These are phyloP conservation scores for Nymphalis urticae DNA, from an alignment of 2,888 invertebrate species.

Conservation along the genomic window DNA sequence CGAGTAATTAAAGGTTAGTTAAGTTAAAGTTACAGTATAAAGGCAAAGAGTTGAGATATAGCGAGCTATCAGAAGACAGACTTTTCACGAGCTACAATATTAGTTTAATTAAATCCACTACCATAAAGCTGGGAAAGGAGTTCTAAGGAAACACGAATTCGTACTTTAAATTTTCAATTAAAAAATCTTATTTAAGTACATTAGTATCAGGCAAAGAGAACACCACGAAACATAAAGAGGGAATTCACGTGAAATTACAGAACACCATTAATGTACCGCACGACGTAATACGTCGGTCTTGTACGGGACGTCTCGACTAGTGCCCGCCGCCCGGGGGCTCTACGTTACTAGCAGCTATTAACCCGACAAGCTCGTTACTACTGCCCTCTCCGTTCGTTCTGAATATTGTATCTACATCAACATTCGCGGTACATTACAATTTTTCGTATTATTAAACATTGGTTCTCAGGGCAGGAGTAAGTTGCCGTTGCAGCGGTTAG, in stretches of 20 bases:
- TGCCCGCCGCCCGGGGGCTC: conserved; percentile 8
- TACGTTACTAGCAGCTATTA: background rate
- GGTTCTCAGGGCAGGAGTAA: conserved; percentile 9
- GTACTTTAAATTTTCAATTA: background rate
- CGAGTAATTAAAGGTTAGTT: background rate
- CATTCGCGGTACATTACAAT: background rate
- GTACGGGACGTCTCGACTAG: background rate
- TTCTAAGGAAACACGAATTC: background rate
- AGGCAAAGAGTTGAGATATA: background rate
- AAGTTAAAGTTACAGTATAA: background rate
- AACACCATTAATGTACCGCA: background rate
- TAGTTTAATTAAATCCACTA: background rate
- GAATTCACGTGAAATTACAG: background rate
- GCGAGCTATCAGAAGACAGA: background rate
- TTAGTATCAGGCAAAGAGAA: background rate
- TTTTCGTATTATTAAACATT: background rate
- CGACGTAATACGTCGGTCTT: conserved; percentile 3
- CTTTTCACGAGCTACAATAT: background rate
- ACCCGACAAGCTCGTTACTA: conserved; percentile 10
- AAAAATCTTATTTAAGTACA: background rate
- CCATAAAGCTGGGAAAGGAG: background rate
- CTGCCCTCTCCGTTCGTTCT: conserved; percentile 11
- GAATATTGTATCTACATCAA: conserved; percentile 1
- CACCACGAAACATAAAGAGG: background rate
- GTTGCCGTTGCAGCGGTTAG: conserved; percentile 3